These are phyloP conservation scores for mouse (Mus musculus) DNA, from an alignment of 2,113 vertebrate genomes.

Conservation along the genomic window GRCm39 chr12:57061501-57062000, in stretches of 20 bases:
- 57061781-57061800: neutral
- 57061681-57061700: too few species aligned
- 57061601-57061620: neutral
- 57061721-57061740: neutral
- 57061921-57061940: too few species aligned
- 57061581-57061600: constrained; percentile 23
- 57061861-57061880: constrained; percentile 5
- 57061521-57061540: neutral
- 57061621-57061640: neutral
- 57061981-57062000: too few species aligned
- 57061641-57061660: neutral
- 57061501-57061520: neutral
- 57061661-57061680: neutral
- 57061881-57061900: neutral
- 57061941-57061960: too few species aligned
- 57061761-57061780: neutral
- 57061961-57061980: too few species aligned
- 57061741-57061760: neutral
- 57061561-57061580: constrained; percentile 14
- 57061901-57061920: neutral
- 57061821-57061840: neutral
- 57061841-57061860: neutral
- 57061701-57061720: neutral
- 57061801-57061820: neutral
- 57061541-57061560: constrained; percentile 33